Conservation (phyloP, 2,888 invertebrate species). For the Saturnia pavonia region DNA sequence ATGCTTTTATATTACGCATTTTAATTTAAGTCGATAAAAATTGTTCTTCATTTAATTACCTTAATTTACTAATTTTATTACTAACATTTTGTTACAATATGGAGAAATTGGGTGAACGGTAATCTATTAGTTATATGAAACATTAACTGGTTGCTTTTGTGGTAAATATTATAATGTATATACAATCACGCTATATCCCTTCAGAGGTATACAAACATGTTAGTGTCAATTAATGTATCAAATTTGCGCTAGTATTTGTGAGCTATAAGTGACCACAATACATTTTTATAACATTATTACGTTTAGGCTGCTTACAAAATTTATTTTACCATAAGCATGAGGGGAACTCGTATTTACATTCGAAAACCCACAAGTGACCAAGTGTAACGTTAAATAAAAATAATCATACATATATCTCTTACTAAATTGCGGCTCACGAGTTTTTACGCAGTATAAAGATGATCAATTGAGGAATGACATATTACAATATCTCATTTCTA, state of each 20-base stretch:
- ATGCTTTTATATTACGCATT: conserved; percentile 29
- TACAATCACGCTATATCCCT: neutral
- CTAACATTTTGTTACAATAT: neutral
- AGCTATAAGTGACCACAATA: neutral
- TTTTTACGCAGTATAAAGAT: too few relatives aligned
- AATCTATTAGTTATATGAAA: too few relatives aligned
- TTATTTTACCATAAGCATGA: neutral
- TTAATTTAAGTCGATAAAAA: conserved; percentile 17
- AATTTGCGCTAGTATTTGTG: neutral
- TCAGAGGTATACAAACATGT: neutral
- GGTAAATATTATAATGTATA: neutral
- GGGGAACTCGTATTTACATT: too few relatives aligned
- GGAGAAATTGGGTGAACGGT: neutral
- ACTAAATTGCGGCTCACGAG: too few relatives aligned
- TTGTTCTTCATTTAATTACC: conserved; percentile 17
- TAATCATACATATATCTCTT: neutral
- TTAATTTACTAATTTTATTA: conserved; percentile 1
- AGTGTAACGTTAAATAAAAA: too few relatives aligned
- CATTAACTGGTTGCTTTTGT: neutral
- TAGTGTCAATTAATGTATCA: neutral
- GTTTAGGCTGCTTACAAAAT: neutral
- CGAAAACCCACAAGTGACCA: neutral
- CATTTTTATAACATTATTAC: neutral
- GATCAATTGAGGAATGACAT: too few relatives aligned
- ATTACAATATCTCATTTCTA: too few relatives aligned